phyloP scores from a whole-genome alignment of 2,797 vertebrate genomes.

The Hyperoplus lanceolatus region DNA sequence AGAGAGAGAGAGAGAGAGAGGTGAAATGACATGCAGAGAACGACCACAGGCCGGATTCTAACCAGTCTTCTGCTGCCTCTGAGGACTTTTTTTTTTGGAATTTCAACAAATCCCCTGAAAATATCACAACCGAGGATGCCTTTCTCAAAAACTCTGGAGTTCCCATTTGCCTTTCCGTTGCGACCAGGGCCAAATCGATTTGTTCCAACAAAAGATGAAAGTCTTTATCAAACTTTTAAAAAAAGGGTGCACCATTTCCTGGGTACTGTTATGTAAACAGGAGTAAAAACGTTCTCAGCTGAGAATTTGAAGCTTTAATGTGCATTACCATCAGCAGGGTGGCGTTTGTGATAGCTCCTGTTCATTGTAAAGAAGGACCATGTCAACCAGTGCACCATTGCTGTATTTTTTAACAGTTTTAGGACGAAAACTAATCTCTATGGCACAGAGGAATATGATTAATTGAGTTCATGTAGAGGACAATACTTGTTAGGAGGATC shows the following conservation, averaged over 20 bases:
- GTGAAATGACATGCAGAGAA: too few species aligned
- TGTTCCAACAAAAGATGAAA: not conserved
- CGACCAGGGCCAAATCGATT: not conserved
- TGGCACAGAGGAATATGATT: not conserved
- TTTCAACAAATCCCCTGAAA: not conserved
- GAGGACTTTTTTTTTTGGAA: not conserved
- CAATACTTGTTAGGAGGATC: not conserved
- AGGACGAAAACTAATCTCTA: not conserved
- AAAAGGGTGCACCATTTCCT: not conserved
- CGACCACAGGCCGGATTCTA: too few species aligned
- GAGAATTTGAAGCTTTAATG: not conserved
- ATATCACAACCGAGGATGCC: not conserved
- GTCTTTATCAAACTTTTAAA: not conserved
- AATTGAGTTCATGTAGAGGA: not conserved
- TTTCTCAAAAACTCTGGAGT: not conserved
- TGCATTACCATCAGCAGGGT: constrained; percentile 12
- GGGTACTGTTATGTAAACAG: not conserved
- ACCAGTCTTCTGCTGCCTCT: too few species aligned
- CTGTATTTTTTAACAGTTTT: not conserved
- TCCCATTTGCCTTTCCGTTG: not conserved
- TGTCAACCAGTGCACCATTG: not conserved
- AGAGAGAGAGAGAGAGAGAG: too few species aligned
- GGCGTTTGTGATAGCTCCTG: not conserved
- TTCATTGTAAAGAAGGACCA: not conserved
- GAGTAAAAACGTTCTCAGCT: not conserved